Conservation (phyloP, 1,140 invertebrate genomes). For the Amyelois transitella region DNA sequence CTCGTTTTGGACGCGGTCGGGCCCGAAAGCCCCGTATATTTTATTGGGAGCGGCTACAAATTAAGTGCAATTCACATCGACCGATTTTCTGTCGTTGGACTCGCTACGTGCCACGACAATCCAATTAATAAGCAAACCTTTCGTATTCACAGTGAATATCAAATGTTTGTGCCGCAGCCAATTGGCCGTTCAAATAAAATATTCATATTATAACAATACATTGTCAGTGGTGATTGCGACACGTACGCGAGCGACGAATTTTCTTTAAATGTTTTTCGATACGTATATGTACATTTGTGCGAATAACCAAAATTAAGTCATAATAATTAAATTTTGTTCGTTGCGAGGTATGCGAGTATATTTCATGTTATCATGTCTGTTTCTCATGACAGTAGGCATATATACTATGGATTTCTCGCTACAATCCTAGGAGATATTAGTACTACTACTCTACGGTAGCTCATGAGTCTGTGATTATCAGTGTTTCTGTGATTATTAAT, state of each 20-base stretch:
- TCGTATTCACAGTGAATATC: constrained; percentile 58
- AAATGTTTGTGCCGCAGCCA: constrained; percentile 52
- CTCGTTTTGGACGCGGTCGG: constrained; percentile 26
- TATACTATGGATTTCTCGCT: too few species aligned
- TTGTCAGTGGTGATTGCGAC: constrained; percentile 36
- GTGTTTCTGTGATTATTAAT: too few species aligned
- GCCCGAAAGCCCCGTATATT: constrained; percentile 31
- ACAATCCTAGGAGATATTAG: too few species aligned
- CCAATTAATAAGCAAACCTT: constrained; percentile 68
- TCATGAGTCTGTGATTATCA: too few species aligned
- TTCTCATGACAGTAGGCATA: too few species aligned
- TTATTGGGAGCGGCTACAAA: constrained; percentile 38
- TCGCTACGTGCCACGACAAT: constrained; percentile 51
- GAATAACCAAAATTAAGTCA: not conserved
- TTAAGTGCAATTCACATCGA: constrained; percentile 54
- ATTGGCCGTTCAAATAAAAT: constrained; percentile 56
- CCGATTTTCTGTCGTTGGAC: constrained; percentile 37
- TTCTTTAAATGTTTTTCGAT: not conserved
- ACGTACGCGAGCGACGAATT: constrained; percentile 10
- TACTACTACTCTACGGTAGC: too few species aligned
- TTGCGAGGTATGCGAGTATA: not conserved
- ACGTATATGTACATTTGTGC: not conserved
- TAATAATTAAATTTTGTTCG: not conserved
- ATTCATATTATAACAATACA: constrained; percentile 48
- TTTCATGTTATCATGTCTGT: too few species aligned